phyloP scores from a whole-genome alignment of 2,888 invertebrate species.

The Clistopyga incitator region DNA sequence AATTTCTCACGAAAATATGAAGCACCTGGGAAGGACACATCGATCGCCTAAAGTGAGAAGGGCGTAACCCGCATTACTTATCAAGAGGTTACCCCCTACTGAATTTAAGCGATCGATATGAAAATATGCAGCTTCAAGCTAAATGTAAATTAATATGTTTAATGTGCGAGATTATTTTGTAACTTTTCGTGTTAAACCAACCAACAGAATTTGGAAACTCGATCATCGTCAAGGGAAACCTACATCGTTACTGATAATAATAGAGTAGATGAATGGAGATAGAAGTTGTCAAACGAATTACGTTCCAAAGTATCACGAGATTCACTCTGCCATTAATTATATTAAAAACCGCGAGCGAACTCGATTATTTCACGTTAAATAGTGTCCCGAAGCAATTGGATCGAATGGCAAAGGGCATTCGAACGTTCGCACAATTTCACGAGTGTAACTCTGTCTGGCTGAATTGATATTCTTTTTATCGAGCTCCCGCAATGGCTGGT shows the following conservation, averaged over 20 bases:
- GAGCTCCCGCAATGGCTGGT: background rate
- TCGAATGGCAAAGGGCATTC: background rate
- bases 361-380: constrained; percentile 14
- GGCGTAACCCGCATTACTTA: constrained; percentile 5
- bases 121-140: background rate
- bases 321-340: background rate
- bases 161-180: background rate
- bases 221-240: constrained; percentile 10
- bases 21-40: background rate
- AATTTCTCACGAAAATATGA: background rate
- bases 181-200: background rate
- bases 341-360: constrained; percentile 11
- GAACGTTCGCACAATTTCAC: constrained; percentile 4
- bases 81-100: background rate
- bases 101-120: constrained; percentile 1
- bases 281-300: constrained; percentile 17
- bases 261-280: background rate
- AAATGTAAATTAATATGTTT: no score
- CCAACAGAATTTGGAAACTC: background rate
- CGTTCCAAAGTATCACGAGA: background rate
- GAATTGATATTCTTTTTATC: constrained; percentile 2
- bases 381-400: background rate
- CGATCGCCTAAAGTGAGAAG: background rate
- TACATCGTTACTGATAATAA: background rate
- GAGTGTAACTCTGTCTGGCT: background rate